Base-by-base conservation (phyloP, 2,113 vertebrate genomes). In the Pterocles burchelli region DNA sequence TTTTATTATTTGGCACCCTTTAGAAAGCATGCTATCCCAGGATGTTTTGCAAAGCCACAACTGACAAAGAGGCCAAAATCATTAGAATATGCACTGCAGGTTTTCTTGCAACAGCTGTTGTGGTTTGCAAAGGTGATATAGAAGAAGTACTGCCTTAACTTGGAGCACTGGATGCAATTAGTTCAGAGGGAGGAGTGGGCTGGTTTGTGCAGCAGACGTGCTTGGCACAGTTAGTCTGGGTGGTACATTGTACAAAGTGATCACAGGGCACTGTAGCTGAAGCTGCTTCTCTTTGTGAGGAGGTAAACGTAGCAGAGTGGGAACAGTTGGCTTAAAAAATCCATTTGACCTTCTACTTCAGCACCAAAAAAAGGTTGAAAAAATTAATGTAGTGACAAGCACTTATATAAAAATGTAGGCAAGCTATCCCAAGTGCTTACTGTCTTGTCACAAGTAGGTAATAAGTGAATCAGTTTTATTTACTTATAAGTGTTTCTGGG, bases 41-140 rank as follows among this genome's bases (percentile, higher is more conserved):
- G 67, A 62, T 88, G 46, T 91, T 95, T 88, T 97, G 88, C 55
- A 28, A 61, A 89, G 49, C 41, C 34, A 75, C 38, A 89, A 4
- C 52, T 71, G 57, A 94, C 66, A 76, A 80, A 55, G 74, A 93
- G 85, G 48, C 80, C 31, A 31, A 52, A 90, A 68, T 22, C 16
- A 17, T 51, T 89, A 49, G 19, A 43, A 15, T 85, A 22, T 75
- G 55, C 80, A 51, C 88, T 79, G n/a, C 65, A 88, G 80, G 77
- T 31, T 93, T 96, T 85, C 36, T 58, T 97, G 66, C 36, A 96
- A 65, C 95, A 98, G 93, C 95, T 97, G 96, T 93, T 94, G 78
- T 67, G 59, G 21, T 97, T 97, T 96, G 94, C 96, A 93, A 31
- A 92, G 71, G 81, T 54, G 68, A 45, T 94, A 49, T 45, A 89